Evolutionary conservation across 2,113 vertebrate species (phyloP), one percentile per base, ranked within the genome.

Genomic region (Ceuthmochares aereus): DNA sequence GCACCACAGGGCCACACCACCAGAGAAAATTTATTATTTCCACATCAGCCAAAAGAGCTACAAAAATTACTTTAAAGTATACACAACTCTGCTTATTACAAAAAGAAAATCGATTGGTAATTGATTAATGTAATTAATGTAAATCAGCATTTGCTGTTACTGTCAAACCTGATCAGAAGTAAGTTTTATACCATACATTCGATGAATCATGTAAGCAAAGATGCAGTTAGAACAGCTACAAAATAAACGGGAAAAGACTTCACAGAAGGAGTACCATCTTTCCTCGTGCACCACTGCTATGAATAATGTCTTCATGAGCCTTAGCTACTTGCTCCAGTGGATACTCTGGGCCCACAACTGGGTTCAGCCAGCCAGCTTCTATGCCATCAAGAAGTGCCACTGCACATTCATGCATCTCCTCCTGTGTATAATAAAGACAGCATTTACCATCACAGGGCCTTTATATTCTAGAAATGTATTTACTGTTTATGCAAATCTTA

Each of bases 291-390:
- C 98, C 98, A 26, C 93, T 58, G 87, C 90, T 80, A 13, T 94
- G 81, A 43, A 99, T 98, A 40, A 99, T 98, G 72, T 98, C 96
- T 63, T 98, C 86, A 21, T 99, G 98, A 84, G 98, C 98, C 66
- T 98, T 80, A 8, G 68, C 85, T 1, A 34, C 98, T 29, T 98
- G 96, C 73, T 98, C 98, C 91, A 99, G 63, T 0, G 97, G 91
- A 59, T 98, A 99, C 54, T 98, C 96, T 17, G 94, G 70, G 47
- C 98, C 98, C 22, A 98, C 89, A 1, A 74, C n/a, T 1, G 98
- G 99, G 60, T 56, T 98, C 94, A 99, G 89, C 98, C 98, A 99
- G 54, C 98, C 98, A 79, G 95, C 87, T 66, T 98, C 98, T 60
- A 98, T 96, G 25, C 99, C 99, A 22, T 97, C 97, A 29, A 97